A percentile compares a stretch with the other conserved stretches of the same genome.
phyloP scores from a whole-genome alignment of 2,888 invertebrate species.

The Andricus quercusramuli region DNA sequence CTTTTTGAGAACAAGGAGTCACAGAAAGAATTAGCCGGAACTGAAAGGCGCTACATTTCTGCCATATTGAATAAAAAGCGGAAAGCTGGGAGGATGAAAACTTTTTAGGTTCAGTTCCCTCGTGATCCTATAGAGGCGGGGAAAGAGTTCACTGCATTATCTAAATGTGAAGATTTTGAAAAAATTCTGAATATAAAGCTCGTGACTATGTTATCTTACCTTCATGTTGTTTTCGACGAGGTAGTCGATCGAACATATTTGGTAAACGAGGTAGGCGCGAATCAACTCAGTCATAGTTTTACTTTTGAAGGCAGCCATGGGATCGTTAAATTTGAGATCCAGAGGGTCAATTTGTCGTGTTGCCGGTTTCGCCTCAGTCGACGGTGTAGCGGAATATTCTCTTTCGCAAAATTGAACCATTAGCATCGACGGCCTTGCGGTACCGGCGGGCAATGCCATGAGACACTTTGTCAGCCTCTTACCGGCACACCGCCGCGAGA shows the following conservation, averaged over 20 bases:
- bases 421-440: slow-evolving; percentile 60
- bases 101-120: background rate
- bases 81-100: background rate
- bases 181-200: background rate
- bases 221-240: slow-evolving; percentile 95
- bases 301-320: slow-evolving; percentile 95
- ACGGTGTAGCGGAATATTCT: slow-evolving; percentile 53
- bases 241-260: slow-evolving; percentile 91
- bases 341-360: slow-evolving; percentile 83
- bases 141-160: background rate
- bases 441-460: slow-evolving; percentile 60
- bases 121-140: background rate
- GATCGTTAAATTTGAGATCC: slow-evolving; percentile 92
- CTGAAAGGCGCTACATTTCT: background rate
- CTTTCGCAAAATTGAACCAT: slow-evolving; percentile 68
- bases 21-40: background rate
- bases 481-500: slow-evolving; percentile 71
- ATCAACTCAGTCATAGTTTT: slow-evolving; percentile 96
- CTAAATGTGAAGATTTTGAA: background rate
- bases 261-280: slow-evolving; percentile 94
- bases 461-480: slow-evolving; percentile 69
- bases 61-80: background rate
- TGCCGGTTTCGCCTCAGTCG: slow-evolving; percentile 58
- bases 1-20: background rate
- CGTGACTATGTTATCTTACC: slow-evolving; percentile 83